A percentile compares a stretch with the other conserved stretches of the same genome.
These are phyloP conservation scores for Eptatretus atami DNA, from an alignment of 2,797 vertebrate genomes.

Conservation along the genomic window DNA sequence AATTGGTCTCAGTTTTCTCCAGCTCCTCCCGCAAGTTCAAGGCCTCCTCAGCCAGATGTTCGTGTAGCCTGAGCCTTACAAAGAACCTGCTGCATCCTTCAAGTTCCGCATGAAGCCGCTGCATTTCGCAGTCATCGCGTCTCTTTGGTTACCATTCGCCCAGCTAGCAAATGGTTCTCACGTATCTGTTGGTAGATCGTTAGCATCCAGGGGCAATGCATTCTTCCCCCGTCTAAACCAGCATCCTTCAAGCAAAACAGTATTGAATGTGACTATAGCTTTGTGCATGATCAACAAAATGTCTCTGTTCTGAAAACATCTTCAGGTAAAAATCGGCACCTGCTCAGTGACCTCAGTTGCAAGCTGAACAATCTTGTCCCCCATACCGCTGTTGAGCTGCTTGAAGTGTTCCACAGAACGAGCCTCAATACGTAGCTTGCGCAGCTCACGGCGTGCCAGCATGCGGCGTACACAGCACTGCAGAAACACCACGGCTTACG, in stretches of 20 bases:
- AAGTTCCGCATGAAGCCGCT: slow-evolving; percentile 37
- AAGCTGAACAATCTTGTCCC: slow-evolving; percentile 99
- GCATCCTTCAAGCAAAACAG: too few relatives aligned
- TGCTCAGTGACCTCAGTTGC: slow-evolving; percentile 73
- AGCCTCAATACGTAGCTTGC: slow-evolving; percentile 92
- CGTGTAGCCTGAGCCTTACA: slow-evolving; percentile 47
- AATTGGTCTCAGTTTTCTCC: slow-evolving; percentile 37
- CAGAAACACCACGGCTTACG: slow-evolving; percentile 42
- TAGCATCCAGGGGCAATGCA: too few relatives aligned
- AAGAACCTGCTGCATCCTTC: slow-evolving; percentile 32
- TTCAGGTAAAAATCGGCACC: slow-evolving; percentile 15
- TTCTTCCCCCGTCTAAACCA: too few relatives aligned
- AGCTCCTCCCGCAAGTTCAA: slow-evolving; percentile 44
- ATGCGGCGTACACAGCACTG: slow-evolving; percentile 77
- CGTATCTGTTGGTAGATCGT: slow-evolving; percentile 23
- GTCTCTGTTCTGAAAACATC: too few relatives aligned
- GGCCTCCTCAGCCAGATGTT: slow-evolving; percentile 49
- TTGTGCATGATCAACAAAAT: too few relatives aligned
- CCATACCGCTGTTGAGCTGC: slow-evolving; percentile 87
- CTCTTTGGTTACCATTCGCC: slow-evolving; percentile 36
- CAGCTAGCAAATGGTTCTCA: slow-evolving; percentile 34
- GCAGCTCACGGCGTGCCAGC: slow-evolving; percentile 54
- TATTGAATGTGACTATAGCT: too few relatives aligned
- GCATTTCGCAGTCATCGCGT: slow-evolving; percentile 26
- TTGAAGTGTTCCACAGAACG: slow-evolving; percentile 90